Evolutionary conservation across 2,888 invertebrate species (phyloP), one percentile per base, ranked within the genome.

Genomic region (Heteromurus nitidus): DNA sequence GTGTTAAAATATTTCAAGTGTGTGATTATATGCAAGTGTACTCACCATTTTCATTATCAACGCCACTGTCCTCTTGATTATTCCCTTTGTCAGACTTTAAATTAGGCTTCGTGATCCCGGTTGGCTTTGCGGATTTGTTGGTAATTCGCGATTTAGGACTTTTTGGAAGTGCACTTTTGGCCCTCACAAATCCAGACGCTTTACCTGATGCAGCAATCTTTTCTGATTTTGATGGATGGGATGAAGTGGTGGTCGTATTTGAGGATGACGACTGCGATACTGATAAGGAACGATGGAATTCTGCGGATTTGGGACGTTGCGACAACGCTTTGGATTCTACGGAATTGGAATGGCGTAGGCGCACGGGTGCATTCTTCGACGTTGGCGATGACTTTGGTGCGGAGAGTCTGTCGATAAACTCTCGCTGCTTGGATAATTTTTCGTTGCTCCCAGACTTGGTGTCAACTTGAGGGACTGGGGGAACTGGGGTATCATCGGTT

Each of bases 241-340:
- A 18, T 5, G 50, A 42, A 28, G 28, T 50, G 26, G n/a, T 24
- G n/a, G 42, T 36, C 22, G 65, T 22, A 0, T 31, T n/a, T 18
- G 64, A 28, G 44, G 75, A 47, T 16, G 74, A 16, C 0, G 74
- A 18, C 9, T 36, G 16, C 22, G 65, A 28, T 7, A 50, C 16
- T 44, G 36, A 22, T 16, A n/a, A 22, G 22, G 73, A 65, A 18
- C 72, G 64, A 13, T 67, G 30, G 13, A 80, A 50, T 36, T 80
- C 80, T 28, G 80, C 67, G 18, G 80, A 73, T 47, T 26, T 72
- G n/a, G 72, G 73, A 20, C 73, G 42, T 58, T 79, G 31, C 0
- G 72, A 60, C 3, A 53, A 30, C 3, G 18, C 18, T 62, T 60
- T 76, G 16, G 64, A 1, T 9, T 68, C 50, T n/a, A 13, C 22